Base-by-base conservation (phyloP, 2,888 invertebrate species). In the Pogonocherus hispidulus region DNA sequence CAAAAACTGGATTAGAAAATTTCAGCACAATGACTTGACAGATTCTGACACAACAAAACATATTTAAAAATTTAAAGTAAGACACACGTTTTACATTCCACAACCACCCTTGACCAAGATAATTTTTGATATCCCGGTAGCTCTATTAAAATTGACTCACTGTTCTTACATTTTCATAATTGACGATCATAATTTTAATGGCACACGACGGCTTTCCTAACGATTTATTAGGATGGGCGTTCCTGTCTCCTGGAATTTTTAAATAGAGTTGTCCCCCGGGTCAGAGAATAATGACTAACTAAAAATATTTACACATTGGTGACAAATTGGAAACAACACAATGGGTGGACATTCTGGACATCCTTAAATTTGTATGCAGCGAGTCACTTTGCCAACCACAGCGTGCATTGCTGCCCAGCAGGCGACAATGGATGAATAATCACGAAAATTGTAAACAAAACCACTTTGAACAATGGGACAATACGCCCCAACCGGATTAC, bases 361-460 rank as follows among this genome's bases (percentile, higher is more conserved):
- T 32, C 19, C 32, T 32, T 1, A 32, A 32, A 52, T 52, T 52
- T 52, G 52, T 32, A 32, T 52, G 32, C 52, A 52, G 9, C 32
- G 9, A 3, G 14, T 51, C 49, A 20, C 49, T 22, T 22, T 1
- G 32, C 8, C 18, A 41, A 52, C 18, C 52, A 8, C 22, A 11
- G 49, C n/a, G 49, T 22, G 49, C 23, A 51, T 22, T n/a, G 23
- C 49, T 51, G n/a, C 22, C 23, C 14, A n/a, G 23, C 23, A 8
- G 9, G 18, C 9, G n/a, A 3, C 32, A 52, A 51, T 27, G 51
- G 27, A 23, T 51, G 16, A 23, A 14, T 27, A 23, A 32, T 52
- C 32, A 52, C n/a, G 19, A 52, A 32, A 52, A 52, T 32, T 32
- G 19, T 52, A 32, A 32, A 52, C 32, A 52, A 32, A 52, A 22